Evolutionary conservation across 2,888 invertebrate species (phyloP).

Genomic region (Lucinisca nassula): DNA sequence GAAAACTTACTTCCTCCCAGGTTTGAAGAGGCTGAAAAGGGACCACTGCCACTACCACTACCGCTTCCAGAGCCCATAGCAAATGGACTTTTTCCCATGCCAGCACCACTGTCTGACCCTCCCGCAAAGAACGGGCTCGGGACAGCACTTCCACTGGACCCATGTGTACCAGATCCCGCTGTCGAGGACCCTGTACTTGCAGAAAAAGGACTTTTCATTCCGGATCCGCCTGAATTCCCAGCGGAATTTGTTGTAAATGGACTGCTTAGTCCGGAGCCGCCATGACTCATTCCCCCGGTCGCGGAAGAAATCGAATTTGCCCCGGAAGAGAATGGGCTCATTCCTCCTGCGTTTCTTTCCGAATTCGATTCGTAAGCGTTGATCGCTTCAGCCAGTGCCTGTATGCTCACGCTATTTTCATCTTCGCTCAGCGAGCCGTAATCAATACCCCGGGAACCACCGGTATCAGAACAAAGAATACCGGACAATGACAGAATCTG

Average conservation of each 20-base stretch:
- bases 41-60: background rate
- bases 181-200: background rate
- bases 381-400: background rate
- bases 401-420: background rate
- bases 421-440: background rate
- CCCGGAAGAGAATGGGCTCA: slow-evolving; percentile 1
- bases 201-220: background rate
- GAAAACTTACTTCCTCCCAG: background rate
- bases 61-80: background rate
- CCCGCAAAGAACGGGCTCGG: background rate
- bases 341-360: background rate
- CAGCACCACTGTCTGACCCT: background rate
- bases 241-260: background rate
- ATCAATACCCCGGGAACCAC: background rate
- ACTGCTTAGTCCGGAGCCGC: background rate
- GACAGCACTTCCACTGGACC: background rate
- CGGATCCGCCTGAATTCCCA: background rate
- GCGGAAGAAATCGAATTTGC: background rate
- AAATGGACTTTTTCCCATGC: background rate
- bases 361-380: background rate
- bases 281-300: background rate
- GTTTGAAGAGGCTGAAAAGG: background rate
- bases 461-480: too few species aligned
- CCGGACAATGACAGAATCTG: too few species aligned
- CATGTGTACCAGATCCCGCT: background rate